Evolutionary conservation across 2,888 invertebrate genomes (phyloP).

Genomic region (Chrysina gloriosa): DNA sequence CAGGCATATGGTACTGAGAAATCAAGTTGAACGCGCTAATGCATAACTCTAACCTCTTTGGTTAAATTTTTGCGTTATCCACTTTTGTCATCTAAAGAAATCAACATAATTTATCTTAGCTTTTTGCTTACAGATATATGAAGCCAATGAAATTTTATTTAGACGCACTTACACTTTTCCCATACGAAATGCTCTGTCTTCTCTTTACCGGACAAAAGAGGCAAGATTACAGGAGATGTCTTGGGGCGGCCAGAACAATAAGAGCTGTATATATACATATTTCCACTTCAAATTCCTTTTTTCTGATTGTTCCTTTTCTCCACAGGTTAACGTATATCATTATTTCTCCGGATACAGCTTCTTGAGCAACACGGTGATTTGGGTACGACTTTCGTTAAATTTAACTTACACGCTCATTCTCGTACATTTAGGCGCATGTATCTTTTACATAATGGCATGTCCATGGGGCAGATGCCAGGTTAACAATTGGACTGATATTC

Average conservation of each 20-base stretch:
- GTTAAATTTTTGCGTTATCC: not conserved
- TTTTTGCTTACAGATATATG: constrained; percentile 40
- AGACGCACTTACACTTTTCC: constrained; percentile 43
- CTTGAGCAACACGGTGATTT: constrained; percentile 13
- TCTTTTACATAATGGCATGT: constrained; percentile 45
- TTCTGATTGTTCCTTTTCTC: constrained; percentile 10
- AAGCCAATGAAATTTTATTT: constrained; percentile 43
- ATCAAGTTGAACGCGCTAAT: no score
- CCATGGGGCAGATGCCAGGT: constrained; percentile 29
- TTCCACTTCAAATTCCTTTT: not conserved
- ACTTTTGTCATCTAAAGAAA: not conserved
- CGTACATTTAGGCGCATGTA: constrained; percentile 48
- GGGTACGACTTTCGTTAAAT: constrained; percentile 5
- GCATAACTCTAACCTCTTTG: no score
- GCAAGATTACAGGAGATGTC: not conserved
- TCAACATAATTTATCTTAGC: no score
- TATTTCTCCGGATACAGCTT: constrained; percentile 43
- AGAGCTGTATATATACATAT: constrained; percentile 41
- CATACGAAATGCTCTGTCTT: constrained; percentile 43
- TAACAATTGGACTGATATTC: constrained; percentile 33
- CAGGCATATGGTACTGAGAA: no score
- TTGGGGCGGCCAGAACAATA: constrained; percentile 22
- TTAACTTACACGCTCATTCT: constrained; percentile 43
- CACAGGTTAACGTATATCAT: constrained; percentile 48
- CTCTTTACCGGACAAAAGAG: not conserved